Percentiles rank a stretch among this genome's conserved stretches.
These are phyloP conservation scores for Drosophila yakuba DNA, from an alignment of 1,140 invertebrate species.

Conservation along the genomic window DNA sequence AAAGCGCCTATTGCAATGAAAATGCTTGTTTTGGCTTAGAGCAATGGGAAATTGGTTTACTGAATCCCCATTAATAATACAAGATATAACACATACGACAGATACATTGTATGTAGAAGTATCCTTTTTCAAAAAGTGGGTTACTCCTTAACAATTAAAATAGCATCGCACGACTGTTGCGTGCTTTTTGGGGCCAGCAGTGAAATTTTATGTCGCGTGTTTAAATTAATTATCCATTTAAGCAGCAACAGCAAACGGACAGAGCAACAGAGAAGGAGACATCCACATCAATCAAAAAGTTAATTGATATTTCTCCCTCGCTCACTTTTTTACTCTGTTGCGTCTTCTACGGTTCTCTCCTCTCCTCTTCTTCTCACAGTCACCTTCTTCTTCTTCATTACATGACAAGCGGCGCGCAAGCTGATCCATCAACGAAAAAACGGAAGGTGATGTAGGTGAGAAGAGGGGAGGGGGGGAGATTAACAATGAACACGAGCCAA, in stretches of 20 bases:
- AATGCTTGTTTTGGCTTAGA: no score
- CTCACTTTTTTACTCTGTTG: slow-evolving; percentile 49
- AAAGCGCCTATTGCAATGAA: background rate
- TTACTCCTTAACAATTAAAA: no score
- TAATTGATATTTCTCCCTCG: slow-evolving; percentile 67
- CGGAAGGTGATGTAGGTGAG: slow-evolving; percentile 12
- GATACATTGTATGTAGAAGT: background rate
- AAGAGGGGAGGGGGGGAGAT: background rate
- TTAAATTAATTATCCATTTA: slow-evolving; percentile 78
- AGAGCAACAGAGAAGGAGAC: slow-evolving; percentile 17
- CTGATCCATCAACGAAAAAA: slow-evolving; percentile 66
- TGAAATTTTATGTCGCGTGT: slow-evolving; percentile 43
- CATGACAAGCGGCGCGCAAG: slow-evolving; percentile 73
- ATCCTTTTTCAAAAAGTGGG: background rate
- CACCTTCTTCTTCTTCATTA: slow-evolving; percentile 52
- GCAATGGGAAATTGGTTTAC: no score
- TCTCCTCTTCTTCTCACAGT: no score
- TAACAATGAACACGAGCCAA: slow-evolving; percentile 73
- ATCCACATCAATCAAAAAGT: slow-evolving; percentile 77
- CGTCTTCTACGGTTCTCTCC: slow-evolving; percentile 20
- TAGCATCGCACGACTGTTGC: slow-evolving; percentile 68
- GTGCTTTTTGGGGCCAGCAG: slow-evolving; percentile 61
- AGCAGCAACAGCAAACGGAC: slow-evolving; percentile 40
- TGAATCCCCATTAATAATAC: no score
- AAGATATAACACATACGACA: no score